Evolutionary conservation across 2,113 vertebrate species (phyloP).

Genomic region (Mormoops blainvillei): DNA sequence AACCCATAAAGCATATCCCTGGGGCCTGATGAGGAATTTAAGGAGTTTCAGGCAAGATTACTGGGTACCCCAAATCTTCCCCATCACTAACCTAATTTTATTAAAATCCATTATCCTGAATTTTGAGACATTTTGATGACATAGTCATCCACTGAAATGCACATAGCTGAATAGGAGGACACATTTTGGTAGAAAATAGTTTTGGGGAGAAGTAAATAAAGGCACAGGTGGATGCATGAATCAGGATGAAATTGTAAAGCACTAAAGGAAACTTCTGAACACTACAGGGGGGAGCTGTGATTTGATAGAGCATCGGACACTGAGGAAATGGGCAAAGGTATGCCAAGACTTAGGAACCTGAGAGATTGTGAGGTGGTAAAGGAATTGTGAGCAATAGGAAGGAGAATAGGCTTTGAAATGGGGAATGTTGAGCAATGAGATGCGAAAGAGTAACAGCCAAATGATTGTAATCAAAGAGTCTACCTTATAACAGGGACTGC

Average conservation of each 20-base stretch:
- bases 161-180: not conserved
- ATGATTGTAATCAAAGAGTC: not conserved
- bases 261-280: not conserved
- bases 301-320: not conserved
- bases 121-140: not conserved
- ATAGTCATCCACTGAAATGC: not conserved
- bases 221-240: not conserved
- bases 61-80: not conserved
- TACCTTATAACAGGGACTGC: not conserved
- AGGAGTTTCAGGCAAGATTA: not conserved
- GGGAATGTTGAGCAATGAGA: not conserved
- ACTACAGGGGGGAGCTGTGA: not conserved
- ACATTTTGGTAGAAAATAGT: not conserved
- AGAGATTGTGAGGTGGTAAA: not conserved
- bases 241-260: not conserved
- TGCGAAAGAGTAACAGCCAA: not conserved
- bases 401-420: not conserved
- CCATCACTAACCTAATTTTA: not conserved
- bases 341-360: not conserved
- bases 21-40: not conserved
- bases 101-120: not conserved
- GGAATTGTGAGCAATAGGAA: not conserved
- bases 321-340: not conserved
- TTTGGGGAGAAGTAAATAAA: not conserved
- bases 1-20: not conserved